Evolutionary conservation across 53 echinoderm and acorn worm species (phyloP).

Genomic region (Holothuria leucospilota): DNA sequence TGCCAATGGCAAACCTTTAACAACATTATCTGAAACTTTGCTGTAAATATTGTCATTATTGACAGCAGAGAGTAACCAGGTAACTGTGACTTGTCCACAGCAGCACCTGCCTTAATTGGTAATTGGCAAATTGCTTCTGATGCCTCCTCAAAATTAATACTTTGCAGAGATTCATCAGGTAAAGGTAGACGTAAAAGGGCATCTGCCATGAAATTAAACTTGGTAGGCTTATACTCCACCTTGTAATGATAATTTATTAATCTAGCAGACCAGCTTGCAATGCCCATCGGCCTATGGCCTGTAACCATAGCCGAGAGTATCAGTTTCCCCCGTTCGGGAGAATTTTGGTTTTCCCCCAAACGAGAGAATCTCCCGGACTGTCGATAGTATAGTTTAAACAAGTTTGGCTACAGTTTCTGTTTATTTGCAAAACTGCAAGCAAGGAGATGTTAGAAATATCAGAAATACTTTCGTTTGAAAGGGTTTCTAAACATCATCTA

Average conservation of each 20-base stretch:
- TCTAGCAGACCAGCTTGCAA: conserved; percentile 58
- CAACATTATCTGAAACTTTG: conserved; percentile 38
- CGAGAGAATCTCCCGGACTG: too few species aligned
- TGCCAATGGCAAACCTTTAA: conserved; percentile 38
- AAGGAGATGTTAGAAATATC: too few species aligned
- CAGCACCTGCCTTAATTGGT: background rate
- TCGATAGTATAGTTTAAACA: too few species aligned
- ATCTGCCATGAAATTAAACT: conserved; percentile 68
- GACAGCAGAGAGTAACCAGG: conserved; percentile 44
- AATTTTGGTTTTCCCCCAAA: too few species aligned
- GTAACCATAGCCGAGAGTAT: conserved; percentile 50
- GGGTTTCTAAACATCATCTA: too few species aligned
- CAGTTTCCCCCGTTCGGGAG: too few species aligned
- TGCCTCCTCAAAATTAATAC: conserved; percentile 27
- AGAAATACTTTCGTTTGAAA: too few species aligned
- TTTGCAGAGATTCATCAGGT: background rate
- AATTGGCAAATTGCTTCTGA: conserved; percentile 26
- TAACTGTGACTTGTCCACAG: conserved; percentile 39
- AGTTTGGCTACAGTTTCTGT: too few species aligned
- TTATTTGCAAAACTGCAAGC: too few species aligned
- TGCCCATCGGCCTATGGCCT: conserved; percentile 59
- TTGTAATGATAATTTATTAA: conserved; percentile 62
- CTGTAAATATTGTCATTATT: conserved; percentile 29
- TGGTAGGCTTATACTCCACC: conserved; percentile 60
- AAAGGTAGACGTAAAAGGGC: conserved; percentile 50